Conservation (phyloP, 1,140 invertebrate genomes). For the Lepidurus arcticus region DNA sequence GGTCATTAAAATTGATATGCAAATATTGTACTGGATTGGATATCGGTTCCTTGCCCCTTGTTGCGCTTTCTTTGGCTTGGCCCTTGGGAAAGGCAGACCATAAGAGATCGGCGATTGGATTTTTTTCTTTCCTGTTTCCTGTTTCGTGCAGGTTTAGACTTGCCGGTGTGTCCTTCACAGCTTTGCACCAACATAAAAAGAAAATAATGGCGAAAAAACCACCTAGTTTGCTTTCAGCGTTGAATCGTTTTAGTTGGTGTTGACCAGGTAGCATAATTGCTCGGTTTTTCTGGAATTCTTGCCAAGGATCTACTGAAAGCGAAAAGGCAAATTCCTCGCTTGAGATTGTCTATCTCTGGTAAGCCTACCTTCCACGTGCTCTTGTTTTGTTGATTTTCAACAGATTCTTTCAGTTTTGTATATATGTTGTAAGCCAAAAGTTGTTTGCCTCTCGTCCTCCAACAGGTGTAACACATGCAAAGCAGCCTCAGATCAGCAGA, state of each 20-base stretch:
- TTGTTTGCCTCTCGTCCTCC: background rate
- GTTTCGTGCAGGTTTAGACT: background rate
- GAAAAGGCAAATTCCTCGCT: background rate
- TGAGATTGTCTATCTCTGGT: background rate
- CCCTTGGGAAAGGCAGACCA: background rate
- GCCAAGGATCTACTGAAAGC: conserved; percentile 4
- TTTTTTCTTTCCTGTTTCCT: conserved; percentile 4
- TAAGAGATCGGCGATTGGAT: background rate
- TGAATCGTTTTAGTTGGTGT: background rate
- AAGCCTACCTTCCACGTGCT: background rate
- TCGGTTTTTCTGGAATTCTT: background rate
- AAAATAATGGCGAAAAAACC: conserved; percentile 1
- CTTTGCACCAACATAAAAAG: background rate
- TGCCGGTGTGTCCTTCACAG: background rate
- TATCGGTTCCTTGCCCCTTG: background rate
- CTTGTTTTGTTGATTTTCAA: background rate
- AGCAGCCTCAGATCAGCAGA: conserved; percentile 6
- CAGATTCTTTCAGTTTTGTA: background rate
- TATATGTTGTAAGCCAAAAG: background rate
- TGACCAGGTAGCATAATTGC: background rate
- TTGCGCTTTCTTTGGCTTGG: conserved; percentile 13
- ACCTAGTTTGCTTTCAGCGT: background rate
- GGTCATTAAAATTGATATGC: no score
- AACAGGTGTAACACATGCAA: conserved; percentile 2
- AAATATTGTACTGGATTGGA: no score